A percentile compares a stretch with the other conserved stretches of the same genome.
These are phyloP conservation scores for Zaprionus ghesquierei DNA, from an alignment of 1,140 invertebrate genomes.

Conservation along the genomic window DNA sequence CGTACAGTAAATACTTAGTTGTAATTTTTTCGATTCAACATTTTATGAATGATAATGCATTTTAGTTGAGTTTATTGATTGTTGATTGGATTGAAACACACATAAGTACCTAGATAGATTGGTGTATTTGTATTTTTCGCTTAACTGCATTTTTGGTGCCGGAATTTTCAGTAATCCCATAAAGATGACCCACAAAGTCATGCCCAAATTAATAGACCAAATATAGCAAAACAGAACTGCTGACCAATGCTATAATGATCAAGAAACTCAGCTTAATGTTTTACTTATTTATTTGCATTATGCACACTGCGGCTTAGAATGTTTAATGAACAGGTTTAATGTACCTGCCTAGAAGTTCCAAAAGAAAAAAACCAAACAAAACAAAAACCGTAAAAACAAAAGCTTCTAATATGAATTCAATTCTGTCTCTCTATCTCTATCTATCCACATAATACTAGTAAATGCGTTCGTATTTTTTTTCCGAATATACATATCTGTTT, in stretches of 20 bases:
- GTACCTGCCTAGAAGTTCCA: slow-evolving; percentile 60
- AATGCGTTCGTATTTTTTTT: slow-evolving; percentile 29
- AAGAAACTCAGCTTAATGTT: slow-evolving; percentile 81
- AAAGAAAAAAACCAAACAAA: slow-evolving; percentile 38
- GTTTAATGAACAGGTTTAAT: slow-evolving; percentile 62
- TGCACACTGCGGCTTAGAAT: slow-evolving; percentile 82
- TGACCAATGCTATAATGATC: slow-evolving; percentile 48
- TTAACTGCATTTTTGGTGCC: slow-evolving; percentile 58
- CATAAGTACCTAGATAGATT: slow-evolving; percentile 51
- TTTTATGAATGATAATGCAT: slow-evolving; percentile 77
- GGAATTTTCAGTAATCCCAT: slow-evolving; percentile 10
- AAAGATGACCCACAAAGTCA: slow-evolving; percentile 1
- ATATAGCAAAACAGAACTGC: neutral
- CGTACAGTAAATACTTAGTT: slow-evolving; percentile 78
- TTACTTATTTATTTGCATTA: slow-evolving; percentile 82
- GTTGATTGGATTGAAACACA: slow-evolving; percentile 50
- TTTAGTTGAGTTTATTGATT: slow-evolving; percentile 81
- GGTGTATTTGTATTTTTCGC: slow-evolving; percentile 64
- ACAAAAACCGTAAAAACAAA: slow-evolving; percentile 25
- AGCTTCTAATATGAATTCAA: slow-evolving; percentile 20
- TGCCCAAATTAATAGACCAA: neutral
- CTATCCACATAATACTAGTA: slow-evolving; percentile 7
- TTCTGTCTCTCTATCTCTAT: neutral
- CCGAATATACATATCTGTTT: slow-evolving; percentile 11
- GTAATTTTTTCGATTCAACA: slow-evolving; percentile 78